Evolutionary conservation across 1,140 invertebrate genomes (phyloP).

Genomic region (Drosophila sulfurigaster): DNA sequence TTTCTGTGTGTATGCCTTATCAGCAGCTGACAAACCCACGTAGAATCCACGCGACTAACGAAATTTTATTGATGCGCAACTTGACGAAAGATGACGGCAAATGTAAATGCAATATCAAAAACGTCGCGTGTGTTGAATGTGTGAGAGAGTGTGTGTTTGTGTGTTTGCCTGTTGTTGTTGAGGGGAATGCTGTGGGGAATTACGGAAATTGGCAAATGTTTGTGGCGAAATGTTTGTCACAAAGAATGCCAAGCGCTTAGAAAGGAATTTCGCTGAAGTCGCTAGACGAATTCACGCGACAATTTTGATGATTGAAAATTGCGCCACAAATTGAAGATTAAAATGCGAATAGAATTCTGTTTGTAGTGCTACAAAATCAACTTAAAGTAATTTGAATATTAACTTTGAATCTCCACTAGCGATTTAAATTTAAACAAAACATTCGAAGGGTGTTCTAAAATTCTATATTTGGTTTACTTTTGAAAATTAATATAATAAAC

Average conservation of each 20-base stretch:
- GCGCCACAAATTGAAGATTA: background rate
- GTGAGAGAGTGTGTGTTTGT: conserved; percentile 1
- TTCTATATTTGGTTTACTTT: too few relatives aligned
- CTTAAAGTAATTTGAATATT: too few relatives aligned
- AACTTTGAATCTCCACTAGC: too few relatives aligned
- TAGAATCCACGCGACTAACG: conserved; percentile 43
- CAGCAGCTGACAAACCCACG: conserved; percentile 51
- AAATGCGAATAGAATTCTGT: background rate
- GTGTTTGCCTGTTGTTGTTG: background rate
- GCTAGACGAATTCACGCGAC: background rate
- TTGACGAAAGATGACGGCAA: conserved; percentile 48
- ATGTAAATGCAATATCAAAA: conserved; percentile 36
- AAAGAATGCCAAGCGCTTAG: background rate
- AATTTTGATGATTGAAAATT: conserved; percentile 14
- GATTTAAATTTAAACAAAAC: too few relatives aligned
- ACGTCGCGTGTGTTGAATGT: background rate
- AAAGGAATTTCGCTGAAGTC: background rate
- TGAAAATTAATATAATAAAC: too few relatives aligned
- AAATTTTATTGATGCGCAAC: conserved; percentile 54
- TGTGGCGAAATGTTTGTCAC: conserved; percentile 21
- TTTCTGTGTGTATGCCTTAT: conserved; percentile 45
- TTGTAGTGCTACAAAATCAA: background rate
- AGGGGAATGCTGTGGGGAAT: background rate
- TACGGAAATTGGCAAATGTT: conserved; percentile 32
- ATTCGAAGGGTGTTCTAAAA: too few relatives aligned